phyloP scores from a whole-genome alignment of 1,140 invertebrate genomes.

The Ceratina calcarata region DNA sequence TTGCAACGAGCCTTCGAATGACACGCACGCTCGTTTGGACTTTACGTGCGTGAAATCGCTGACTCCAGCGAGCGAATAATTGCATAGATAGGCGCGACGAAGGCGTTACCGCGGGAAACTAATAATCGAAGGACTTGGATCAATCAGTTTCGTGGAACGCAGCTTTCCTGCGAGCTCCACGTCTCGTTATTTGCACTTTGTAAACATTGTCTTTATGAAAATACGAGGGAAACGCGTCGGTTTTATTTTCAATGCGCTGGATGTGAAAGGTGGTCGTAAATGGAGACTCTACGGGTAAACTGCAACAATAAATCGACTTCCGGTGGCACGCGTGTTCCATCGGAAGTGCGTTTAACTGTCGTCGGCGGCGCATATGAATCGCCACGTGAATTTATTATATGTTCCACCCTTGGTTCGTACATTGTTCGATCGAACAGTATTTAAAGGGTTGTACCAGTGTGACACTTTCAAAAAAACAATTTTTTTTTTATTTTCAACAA shows the following conservation, averaged over 20 bases:
- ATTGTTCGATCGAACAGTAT: too few relatives aligned
- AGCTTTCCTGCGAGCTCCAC: too few relatives aligned
- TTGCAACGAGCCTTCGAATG: conserved; percentile 4
- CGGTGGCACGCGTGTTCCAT: conserved; percentile 35
- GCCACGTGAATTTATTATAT: background rate
- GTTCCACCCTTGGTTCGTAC: conserved; percentile 6
- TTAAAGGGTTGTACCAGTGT: too few relatives aligned
- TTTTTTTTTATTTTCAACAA: too few relatives aligned
- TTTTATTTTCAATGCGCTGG: conserved; percentile 10
- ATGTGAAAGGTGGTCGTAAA: conserved; percentile 45
- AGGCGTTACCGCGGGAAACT: too few relatives aligned
- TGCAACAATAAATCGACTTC: conserved; percentile 52
- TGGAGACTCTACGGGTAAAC: conserved; percentile 44
- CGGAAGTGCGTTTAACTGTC: conserved; percentile 47
- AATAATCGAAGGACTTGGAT: too few relatives aligned
- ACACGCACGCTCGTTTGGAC: background rate
- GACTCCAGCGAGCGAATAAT: too few relatives aligned
- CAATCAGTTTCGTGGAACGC: too few relatives aligned
- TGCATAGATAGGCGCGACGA: too few relatives aligned
- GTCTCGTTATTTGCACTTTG: background rate
- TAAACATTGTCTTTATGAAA: background rate
- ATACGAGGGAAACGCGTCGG: conserved; percentile 1
- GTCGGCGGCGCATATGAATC: conserved; percentile 14
- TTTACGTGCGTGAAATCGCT: background rate
- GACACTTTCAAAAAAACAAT: too few relatives aligned